phyloP scores from a whole-genome alignment of 2,797 vertebrate genomes.

The Phrynocephalus forsythii region DNA sequence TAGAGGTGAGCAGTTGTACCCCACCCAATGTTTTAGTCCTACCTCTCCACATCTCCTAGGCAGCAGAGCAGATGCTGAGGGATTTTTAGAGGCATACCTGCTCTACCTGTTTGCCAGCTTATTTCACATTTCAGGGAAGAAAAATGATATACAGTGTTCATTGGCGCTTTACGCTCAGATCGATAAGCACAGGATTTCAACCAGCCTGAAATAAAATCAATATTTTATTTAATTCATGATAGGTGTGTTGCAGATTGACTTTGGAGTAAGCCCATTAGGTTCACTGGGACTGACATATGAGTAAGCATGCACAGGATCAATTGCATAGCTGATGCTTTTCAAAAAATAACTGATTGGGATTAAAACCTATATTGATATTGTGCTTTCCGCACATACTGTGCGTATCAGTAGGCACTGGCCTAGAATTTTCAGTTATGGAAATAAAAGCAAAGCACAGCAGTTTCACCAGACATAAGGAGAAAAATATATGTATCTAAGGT shows the following conservation, averaged over 20 bases:
- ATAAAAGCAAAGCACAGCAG: slow-evolving; percentile 11
- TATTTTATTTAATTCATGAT: slow-evolving; percentile 13
- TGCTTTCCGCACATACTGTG: slow-evolving; percentile 14
- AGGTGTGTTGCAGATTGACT: not conserved
- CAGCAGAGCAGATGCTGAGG: too few species aligned
- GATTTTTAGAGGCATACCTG: too few species aligned
- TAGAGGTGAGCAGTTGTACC: too few species aligned
- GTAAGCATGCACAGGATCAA: slow-evolving; percentile 5
- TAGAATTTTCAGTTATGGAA: slow-evolving; percentile 24
- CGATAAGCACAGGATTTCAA: not conserved
- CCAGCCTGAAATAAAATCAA: not conserved
- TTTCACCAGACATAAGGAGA: slow-evolving; percentile 12
- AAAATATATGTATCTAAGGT: not conserved
- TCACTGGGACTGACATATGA: not conserved
- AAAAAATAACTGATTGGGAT: not conserved
- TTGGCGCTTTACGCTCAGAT: not conserved
- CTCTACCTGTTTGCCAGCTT: not conserved
- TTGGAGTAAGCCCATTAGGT: not conserved
- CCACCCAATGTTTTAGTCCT: too few species aligned
- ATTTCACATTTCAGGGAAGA: not conserved
- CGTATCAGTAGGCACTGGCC: slow-evolving; percentile 4
- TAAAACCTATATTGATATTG: not conserved
- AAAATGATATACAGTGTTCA: not conserved
- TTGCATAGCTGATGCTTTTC: not conserved
- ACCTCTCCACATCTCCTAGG: too few species aligned